Evolutionary conservation across 2,113 vertebrate species (phyloP).

Genomic region (Bujurquina vittata): DNA sequence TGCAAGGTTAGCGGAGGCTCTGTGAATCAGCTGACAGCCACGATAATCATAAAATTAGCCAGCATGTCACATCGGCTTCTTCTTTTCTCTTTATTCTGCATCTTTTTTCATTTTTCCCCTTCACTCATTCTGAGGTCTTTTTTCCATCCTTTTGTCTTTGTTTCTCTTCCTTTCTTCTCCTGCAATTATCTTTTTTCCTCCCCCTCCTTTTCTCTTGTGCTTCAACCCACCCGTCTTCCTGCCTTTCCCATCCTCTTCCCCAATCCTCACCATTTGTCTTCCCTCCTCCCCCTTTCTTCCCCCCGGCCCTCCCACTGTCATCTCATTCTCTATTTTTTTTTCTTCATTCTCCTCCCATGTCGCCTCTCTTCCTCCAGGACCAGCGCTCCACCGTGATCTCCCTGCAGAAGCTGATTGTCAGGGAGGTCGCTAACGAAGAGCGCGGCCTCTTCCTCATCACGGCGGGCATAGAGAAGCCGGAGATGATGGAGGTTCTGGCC

Average conservation of each 20-base stretch:
- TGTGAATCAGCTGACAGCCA: conserved; percentile 9
- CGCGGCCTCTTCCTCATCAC: conserved; percentile 96
- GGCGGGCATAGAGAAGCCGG: conserved; percentile 86
- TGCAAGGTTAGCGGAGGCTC: neutral
- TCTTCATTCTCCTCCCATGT: conserved; percentile 23
- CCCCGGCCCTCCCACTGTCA: conserved; percentile 56
- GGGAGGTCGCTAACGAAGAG: conserved; percentile 97
- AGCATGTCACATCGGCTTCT: neutral
- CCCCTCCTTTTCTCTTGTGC: neutral
- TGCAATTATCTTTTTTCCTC: neutral
- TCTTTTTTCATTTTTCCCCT: neutral
- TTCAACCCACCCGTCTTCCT: conserved; percentile 29
- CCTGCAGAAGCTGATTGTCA: conserved; percentile 95
- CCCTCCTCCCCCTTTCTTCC: conserved; percentile 23
- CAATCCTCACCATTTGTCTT: conserved; percentile 18
- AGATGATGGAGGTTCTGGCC: conserved; percentile 95
- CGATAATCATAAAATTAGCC: conserved; percentile 17
- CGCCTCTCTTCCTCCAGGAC: conserved; percentile 80
- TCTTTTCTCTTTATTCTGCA: neutral
- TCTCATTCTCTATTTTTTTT: conserved; percentile 4
- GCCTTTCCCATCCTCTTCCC: conserved; percentile 15
- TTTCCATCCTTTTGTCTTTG: neutral
- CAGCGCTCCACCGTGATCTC: conserved; percentile 96
- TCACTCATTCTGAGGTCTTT: neutral
- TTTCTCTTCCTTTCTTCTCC: conserved; percentile 4